Evolutionary conservation across 2,888 invertebrate species (phyloP).

Genomic region (Xestia sexstrigata): DNA sequence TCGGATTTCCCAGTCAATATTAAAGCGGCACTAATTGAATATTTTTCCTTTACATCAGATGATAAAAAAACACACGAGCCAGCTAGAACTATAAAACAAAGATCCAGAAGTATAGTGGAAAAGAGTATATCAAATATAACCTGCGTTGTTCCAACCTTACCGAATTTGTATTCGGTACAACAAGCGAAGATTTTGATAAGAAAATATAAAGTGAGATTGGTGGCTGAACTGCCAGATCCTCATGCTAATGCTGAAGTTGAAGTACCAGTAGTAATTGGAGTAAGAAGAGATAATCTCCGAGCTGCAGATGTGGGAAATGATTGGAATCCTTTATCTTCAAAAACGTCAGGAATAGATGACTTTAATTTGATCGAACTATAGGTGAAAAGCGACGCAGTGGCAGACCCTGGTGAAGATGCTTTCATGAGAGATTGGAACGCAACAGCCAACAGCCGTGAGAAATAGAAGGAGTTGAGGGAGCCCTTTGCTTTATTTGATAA

Average conservation of each 20-base stretch:
- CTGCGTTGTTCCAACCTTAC: conserved; percentile 50
- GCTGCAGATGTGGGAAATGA: not conserved
- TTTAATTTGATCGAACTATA: conserved; percentile 21
- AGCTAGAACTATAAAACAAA: conserved; percentile 29
- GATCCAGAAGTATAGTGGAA: conserved; percentile 49
- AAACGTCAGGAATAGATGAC: not conserved
- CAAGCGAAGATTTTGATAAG: conserved; percentile 62
- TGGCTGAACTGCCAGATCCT: conserved; percentile 65
- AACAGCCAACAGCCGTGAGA: not conserved
- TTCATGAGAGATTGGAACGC: not conserved
- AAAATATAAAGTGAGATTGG: conserved; percentile 65
- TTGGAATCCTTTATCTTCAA: not conserved
- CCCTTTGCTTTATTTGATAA: not conserved
- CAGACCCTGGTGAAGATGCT: not conserved
- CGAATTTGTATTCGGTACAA: conserved; percentile 65
- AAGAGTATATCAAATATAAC: conserved; percentile 54
- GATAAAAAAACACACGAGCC: not conserved
- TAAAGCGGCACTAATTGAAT: conserved; percentile 24
- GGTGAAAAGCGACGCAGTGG: not conserved
- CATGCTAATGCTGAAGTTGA: conserved; percentile 60
- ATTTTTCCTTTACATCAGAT: conserved; percentile 22
- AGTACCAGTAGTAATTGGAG: conserved; percentile 69
- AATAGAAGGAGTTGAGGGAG: not conserved
- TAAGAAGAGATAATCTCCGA: conserved; percentile 18
- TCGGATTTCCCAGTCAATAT: conserved; percentile 29